phyloP scores from a whole-genome alignment of 2,113 vertebrate species.

The Steatornis caripensis region DNA sequence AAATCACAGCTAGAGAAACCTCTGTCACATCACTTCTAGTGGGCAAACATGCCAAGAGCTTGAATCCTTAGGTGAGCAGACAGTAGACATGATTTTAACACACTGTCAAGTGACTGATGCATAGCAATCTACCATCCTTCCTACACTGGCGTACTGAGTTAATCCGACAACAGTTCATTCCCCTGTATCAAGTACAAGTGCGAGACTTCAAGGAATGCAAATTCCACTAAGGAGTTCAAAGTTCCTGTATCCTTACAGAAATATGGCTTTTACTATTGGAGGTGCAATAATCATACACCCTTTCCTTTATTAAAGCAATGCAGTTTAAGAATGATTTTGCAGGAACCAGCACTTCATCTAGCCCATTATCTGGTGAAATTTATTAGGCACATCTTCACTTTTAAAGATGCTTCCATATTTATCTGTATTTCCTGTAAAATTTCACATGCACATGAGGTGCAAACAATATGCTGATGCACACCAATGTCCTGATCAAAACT shows the following conservation, averaged over 20 bases:
- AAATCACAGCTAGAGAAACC: not conserved
- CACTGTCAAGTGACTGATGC: not conserved
- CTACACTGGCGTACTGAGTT: not conserved
- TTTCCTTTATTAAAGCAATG: not conserved
- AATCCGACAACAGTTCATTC: not conserved
- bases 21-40: not conserved
- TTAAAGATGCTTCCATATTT: not conserved
- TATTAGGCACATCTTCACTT: not conserved
- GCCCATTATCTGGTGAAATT: not conserved
- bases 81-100: not conserved
- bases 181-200: not conserved
- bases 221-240: not conserved
- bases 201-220: not conserved
- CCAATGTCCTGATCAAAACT: not conserved
- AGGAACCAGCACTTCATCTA: not conserved
- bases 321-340: not conserved
- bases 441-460: not conserved
- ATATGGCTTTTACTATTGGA: not conserved
- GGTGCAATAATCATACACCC: not conserved
- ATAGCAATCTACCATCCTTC: not conserved
- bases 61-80: not conserved
- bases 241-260: not conserved
- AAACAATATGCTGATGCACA: accelerated
- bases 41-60: not conserved
- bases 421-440: not conserved